Evolutionary conservation across 2,113 vertebrate genomes (phyloP).

Genomic region (Cinclus mexicanus): DNA sequence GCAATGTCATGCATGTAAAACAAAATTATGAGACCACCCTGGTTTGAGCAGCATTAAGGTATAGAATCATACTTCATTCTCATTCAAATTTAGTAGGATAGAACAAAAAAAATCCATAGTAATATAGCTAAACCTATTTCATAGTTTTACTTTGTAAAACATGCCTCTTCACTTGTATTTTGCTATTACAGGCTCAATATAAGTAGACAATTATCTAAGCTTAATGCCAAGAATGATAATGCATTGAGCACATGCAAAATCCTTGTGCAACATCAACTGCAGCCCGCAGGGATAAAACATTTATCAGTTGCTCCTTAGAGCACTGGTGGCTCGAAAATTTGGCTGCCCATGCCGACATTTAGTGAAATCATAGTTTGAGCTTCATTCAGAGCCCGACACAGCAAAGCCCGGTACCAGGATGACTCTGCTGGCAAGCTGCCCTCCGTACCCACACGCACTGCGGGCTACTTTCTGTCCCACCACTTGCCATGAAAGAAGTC

Average conservation of each 20-base stretch:
- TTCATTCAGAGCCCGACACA: slow-evolving; percentile 66
- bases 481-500: slow-evolving; percentile 81
- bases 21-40: slow-evolving; percentile 88
- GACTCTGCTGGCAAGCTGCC: slow-evolving; percentile 77
- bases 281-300: slow-evolving; percentile 72
- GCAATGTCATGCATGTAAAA: slow-evolving; percentile 84
- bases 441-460: slow-evolving; percentile 71
- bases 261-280: slow-evolving; percentile 66
- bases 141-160: slow-evolving; percentile 78
- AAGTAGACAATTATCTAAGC: slow-evolving; percentile 83
- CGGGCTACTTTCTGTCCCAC: slow-evolving; percentile 84
- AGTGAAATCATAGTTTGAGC: slow-evolving; percentile 75
- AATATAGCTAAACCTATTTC: slow-evolving; percentile 77
- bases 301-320: slow-evolving; percentile 75
- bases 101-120: slow-evolving; percentile 71
- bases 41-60: slow-evolving; percentile 81
- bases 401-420: slow-evolving; percentile 70
- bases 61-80: slow-evolving; percentile 83
- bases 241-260: slow-evolving; percentile 72
- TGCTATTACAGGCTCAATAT: slow-evolving; percentile 74
- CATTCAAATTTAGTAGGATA: slow-evolving; percentile 78
- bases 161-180: slow-evolving; percentile 73
- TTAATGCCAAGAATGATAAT: slow-evolving; percentile 77
- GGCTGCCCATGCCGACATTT: slow-evolving; percentile 75
- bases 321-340: slow-evolving; percentile 76